Evolutionary conservation across 2,113 vertebrate species (phyloP).

Genomic region (Mobula birostris): DNA sequence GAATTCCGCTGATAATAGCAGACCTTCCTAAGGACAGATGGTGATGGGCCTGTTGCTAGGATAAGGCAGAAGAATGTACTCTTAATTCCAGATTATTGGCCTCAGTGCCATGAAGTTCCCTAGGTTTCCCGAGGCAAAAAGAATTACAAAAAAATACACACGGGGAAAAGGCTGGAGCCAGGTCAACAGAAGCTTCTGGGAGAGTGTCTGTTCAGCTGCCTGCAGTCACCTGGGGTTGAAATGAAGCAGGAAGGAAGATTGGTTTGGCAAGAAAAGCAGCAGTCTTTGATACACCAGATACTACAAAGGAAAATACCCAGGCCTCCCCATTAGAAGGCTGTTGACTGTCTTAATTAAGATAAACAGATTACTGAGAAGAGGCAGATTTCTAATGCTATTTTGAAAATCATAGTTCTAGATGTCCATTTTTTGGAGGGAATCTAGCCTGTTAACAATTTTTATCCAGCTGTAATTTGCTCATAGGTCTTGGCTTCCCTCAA

Average conservation of each 20-base stretch:
- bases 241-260: slow-evolving; percentile 65
- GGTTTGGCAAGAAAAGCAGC: slow-evolving; percentile 63
- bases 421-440: slow-evolving; percentile 27
- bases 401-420: neutral
- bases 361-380: slow-evolving; percentile 68
- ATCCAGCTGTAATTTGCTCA: slow-evolving; percentile 27
- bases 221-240: slow-evolving; percentile 73
- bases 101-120: slow-evolving; percentile 79
- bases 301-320: slow-evolving; percentile 60
- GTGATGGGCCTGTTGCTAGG: slow-evolving; percentile 87
- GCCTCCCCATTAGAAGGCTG: slow-evolving; percentile 68
- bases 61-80: slow-evolving; percentile 82
- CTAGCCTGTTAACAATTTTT: slow-evolving; percentile 21
- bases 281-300: slow-evolving; percentile 68
- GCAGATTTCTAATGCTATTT: slow-evolving; percentile 23
- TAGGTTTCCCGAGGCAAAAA: slow-evolving; percentile 72
- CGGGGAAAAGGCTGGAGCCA: slow-evolving; percentile 54
- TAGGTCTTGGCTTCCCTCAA: slow-evolving; percentile 23
- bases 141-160: slow-evolving; percentile 54
- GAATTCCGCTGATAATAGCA: slow-evolving; percentile 65
- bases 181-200: slow-evolving; percentile 67
- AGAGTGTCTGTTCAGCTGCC: slow-evolving; percentile 67
- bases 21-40: slow-evolving; percentile 81
- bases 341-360: slow-evolving; percentile 80
- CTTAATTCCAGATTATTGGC: slow-evolving; percentile 94